Conservation (phyloP, 2,888 invertebrate genomes). For the Eristalinus sepulchralis region DNA sequence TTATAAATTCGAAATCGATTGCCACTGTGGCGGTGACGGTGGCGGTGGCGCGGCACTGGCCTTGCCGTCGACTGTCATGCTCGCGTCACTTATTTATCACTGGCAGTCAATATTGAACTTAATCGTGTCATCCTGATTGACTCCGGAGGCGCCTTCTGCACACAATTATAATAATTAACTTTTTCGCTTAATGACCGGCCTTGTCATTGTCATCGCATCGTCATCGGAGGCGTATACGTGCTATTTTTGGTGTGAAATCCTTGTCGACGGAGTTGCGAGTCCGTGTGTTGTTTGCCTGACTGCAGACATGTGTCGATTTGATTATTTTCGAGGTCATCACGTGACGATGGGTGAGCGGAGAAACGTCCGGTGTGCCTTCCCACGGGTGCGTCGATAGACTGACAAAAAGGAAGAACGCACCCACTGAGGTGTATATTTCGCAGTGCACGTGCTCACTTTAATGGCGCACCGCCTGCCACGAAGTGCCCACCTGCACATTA, state of each 20-base stretch:
- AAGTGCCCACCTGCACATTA: background rate
- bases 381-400: background rate
- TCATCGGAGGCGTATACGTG: too few relatives aligned
- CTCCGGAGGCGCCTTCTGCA: background rate
- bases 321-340: too few relatives aligned
- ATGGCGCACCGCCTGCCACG: background rate
- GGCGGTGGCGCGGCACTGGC: background rate
- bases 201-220: too few relatives aligned
- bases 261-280: too few relatives aligned
- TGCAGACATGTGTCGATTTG: too few relatives aligned
- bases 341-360: too few relatives aligned
- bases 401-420: background rate
- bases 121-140: background rate
- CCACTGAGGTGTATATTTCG: background rate
- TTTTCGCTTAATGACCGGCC: background rate
- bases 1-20: conserved; percentile 18
- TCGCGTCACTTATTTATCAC: background rate
- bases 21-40: background rate
- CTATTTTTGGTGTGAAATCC: too few relatives aligned
- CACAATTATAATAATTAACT: background rate
- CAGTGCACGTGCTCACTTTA: background rate
- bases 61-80: background rate
- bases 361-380: background rate
- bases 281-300: too few relatives aligned
- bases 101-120: background rate